These are phyloP conservation scores for Melanophora roralis DNA, from an alignment of 2,888 invertebrate genomes.

Conservation along the genomic window DNA sequence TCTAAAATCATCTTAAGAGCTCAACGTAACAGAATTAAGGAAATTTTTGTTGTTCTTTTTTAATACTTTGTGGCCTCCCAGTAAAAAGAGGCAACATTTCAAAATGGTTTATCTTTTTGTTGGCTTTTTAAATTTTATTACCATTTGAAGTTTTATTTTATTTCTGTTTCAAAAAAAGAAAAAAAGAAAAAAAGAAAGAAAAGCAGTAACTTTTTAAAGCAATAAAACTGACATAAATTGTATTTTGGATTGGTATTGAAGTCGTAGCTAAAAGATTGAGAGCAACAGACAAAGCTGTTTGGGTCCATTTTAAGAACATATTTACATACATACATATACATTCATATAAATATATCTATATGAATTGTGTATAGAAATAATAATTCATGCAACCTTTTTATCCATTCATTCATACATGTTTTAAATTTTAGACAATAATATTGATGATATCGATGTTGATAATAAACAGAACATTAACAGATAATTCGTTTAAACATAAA, in stretches of 20 bases:
- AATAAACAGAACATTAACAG: constrained; percentile 60
- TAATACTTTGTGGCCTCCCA: neutral
- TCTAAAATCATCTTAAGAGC: constrained; percentile 38
- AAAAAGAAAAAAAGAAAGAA: too few species aligned
- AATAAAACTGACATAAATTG: constrained; percentile 57
- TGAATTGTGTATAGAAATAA: neutral
- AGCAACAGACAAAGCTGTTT: neutral
- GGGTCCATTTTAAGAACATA: neutral
- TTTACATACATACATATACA: too few species aligned
- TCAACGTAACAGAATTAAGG: constrained; percentile 10
- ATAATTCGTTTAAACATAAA: constrained; percentile 50
- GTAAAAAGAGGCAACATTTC: constrained; percentile 4
- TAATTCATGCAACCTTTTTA: constrained; percentile 6
- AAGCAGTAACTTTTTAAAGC: constrained; percentile 41
- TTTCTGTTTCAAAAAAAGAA: constrained; percentile 10
- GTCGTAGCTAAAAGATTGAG: constrained; percentile 4
- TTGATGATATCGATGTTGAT: constrained; percentile 23
- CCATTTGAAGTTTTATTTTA: too few species aligned
- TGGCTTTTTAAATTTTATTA: constrained; percentile 27
- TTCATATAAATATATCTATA: too few species aligned
- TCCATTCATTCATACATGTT: neutral
- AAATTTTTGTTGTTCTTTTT: constrained; percentile 29
- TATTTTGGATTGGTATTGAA: constrained; percentile 36
- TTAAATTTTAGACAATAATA: neutral
- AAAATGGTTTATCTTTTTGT: neutral